Conservation (phyloP, 2,888 invertebrate genomes). For the Ichneumoninae sp. region DNA sequence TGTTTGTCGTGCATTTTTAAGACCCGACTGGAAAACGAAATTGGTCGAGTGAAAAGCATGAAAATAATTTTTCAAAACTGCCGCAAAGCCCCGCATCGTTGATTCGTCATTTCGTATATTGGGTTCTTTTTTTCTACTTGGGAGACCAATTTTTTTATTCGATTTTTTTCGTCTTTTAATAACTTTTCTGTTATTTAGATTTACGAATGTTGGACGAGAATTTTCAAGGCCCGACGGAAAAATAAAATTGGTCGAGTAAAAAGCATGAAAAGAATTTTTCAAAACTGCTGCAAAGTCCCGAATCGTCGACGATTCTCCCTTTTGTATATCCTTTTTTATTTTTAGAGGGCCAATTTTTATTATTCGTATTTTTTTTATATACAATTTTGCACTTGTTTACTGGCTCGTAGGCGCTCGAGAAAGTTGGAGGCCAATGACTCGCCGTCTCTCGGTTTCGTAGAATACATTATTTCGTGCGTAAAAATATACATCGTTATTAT, state of each 20-base stretch:
- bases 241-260: too few relatives aligned
- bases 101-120: background rate
- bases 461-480: background rate
- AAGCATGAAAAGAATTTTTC: too few relatives aligned
- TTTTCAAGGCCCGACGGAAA: background rate
- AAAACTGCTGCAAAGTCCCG: too few relatives aligned
- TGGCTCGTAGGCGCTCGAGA: conserved; percentile 7
- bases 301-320: background rate
- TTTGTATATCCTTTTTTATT: background rate
- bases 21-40: background rate
- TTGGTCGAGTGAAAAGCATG: too few relatives aligned
- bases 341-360: background rate
- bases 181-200: background rate
- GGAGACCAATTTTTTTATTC: background rate
- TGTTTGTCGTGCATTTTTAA: background rate
- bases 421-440: conserved; percentile 38
- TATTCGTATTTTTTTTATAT: background rate
- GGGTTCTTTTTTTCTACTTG: background rate
- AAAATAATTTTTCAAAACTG: too few relatives aligned
- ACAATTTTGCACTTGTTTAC: background rate
- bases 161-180: background rate
- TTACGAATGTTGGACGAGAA: background rate
- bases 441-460: background rate
- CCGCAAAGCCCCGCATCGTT: too few relatives aligned
- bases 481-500: conserved; percentile 4